Percentiles rank a stretch among this genome's conserved stretches.
phyloP scores from a whole-genome alignment of 2,888 invertebrate species.

The Lymantria dispar region DNA sequence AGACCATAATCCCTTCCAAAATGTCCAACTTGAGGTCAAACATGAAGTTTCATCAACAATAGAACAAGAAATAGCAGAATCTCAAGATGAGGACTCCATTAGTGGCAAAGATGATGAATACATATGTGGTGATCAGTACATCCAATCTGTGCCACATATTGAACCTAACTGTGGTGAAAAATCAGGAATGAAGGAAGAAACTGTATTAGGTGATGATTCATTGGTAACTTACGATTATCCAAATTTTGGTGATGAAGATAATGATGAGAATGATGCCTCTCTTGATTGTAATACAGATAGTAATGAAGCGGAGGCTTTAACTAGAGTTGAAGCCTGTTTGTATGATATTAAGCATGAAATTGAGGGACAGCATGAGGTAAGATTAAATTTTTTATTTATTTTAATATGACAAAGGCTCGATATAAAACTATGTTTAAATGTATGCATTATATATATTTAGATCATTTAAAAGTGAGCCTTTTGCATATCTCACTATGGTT shows the following conservation, averaged over 20 bases:
- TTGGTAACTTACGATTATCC: slow-evolving; percentile 56
- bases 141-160: slow-evolving; percentile 7
- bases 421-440: too few relatives aligned
- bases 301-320: slow-evolving; percentile 57
- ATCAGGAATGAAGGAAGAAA: slow-evolving; percentile 48
- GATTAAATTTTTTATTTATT: too few relatives aligned
- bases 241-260: slow-evolving; percentile 46
- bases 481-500: too few relatives aligned
- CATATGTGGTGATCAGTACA: background rate
- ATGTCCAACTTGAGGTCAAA: slow-evolving; percentile 47
- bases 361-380: background rate
- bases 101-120: slow-evolving; percentile 10
- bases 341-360: slow-evolving; percentile 44
- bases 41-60: slow-evolving; percentile 31
- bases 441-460: too few relatives aligned
- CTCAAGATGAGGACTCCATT: slow-evolving; percentile 9
- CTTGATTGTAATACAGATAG: slow-evolving; percentile 55
- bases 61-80: slow-evolving; percentile 17
- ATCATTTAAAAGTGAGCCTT: too few relatives aligned
- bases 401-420: too few relatives aligned
- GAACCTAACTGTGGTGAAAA: slow-evolving; percentile 23
- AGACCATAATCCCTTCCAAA: slow-evolving; percentile 37
- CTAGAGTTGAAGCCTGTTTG: slow-evolving; percentile 66
- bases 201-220: slow-evolving; percentile 30
- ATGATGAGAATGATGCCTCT: slow-evolving; percentile 39